phyloP scores from a whole-genome alignment of 2,113 vertebrate species.

The Hippoglossus stenolepis region DNA sequence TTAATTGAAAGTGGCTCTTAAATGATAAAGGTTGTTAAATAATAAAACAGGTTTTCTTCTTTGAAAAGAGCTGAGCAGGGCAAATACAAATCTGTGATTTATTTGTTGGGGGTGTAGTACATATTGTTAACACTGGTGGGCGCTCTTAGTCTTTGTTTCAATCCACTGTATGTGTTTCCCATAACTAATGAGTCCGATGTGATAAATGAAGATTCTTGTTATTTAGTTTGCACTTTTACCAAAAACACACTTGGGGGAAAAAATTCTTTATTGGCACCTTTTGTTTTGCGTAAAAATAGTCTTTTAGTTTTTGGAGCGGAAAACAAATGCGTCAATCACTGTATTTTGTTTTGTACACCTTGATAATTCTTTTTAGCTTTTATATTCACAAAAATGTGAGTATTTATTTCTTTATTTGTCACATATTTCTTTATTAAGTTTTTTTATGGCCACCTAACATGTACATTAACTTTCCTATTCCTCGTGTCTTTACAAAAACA shows the following conservation, averaged over 20 bases:
- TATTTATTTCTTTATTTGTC: constrained; percentile 25
- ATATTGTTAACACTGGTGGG: constrained; percentile 58
- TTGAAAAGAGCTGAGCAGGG: neutral
- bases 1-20: neutral
- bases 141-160: constrained; percentile 29
- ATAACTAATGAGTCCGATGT: neutral
- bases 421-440: no score
- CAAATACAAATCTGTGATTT: neutral
- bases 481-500: no score
- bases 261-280: neutral
- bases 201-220: neutral
- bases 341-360: neutral
- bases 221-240: no score
- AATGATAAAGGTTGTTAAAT: neutral
- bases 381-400: neutral
- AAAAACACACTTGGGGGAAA: neutral
- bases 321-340: neutral
- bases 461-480: no score
- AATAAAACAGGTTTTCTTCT: neutral
- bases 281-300: neutral
- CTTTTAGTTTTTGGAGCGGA: neutral
- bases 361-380: neutral
- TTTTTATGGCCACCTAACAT: no score
- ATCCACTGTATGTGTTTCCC: neutral
- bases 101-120: constrained; percentile 20